Conservation (phyloP, 2,113 vertebrate species). For the Oncorhynchus nerka region DNA sequence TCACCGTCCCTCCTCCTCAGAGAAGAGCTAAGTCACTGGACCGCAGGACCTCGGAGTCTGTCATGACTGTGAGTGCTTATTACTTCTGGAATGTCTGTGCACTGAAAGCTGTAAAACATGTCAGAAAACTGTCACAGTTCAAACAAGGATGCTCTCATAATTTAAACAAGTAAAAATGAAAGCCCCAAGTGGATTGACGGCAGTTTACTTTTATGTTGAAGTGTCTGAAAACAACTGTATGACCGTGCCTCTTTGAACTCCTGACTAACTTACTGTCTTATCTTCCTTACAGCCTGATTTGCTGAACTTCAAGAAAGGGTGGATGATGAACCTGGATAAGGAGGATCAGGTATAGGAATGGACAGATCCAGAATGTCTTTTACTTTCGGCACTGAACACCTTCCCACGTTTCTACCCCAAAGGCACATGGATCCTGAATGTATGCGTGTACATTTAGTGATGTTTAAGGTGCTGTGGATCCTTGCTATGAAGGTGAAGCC, state of each 20-base stretch:
- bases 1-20: constrained; percentile 37
- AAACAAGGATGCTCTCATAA: neutral
- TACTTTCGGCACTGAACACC: neutral
- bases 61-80: constrained; percentile 57
- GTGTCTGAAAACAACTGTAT: neutral
- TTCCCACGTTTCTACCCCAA: neutral
- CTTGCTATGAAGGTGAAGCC: neutral
- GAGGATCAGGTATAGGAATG: constrained; percentile 52
- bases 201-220: too few species aligned
- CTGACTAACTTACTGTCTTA: neutral
- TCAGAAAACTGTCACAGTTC: neutral
- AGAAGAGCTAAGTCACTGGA: constrained; percentile 66
- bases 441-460: neutral
- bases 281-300: constrained; percentile 64
- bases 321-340: constrained; percentile 68
- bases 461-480: neutral
- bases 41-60: constrained; percentile 52
- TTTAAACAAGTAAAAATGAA: too few species aligned
- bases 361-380: neutral
- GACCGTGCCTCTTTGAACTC: neutral
- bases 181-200: too few species aligned
- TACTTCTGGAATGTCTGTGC: neutral
- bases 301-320: constrained; percentile 75
- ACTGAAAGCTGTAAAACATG: neutral
- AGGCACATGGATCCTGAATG: too few species aligned